phyloP scores from a whole-genome alignment of 2,888 invertebrate genomes.

The Nephrotoma guestfalica region DNA sequence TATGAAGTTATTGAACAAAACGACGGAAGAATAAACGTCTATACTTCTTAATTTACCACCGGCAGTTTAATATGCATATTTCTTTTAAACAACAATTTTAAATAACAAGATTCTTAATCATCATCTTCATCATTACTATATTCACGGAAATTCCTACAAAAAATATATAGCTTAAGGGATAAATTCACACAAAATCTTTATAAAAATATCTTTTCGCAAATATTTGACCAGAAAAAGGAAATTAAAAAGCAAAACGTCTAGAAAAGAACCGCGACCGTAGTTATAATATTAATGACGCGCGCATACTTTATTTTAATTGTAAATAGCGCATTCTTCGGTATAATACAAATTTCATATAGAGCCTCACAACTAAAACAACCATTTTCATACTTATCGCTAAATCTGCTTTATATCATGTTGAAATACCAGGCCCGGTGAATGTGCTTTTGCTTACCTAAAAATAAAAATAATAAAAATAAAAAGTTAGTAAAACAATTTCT shows the following conservation, averaged over 20 bases:
- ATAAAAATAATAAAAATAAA: neutral
- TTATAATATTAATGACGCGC: neutral
- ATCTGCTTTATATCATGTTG: neutral
- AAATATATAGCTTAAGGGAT: neutral
- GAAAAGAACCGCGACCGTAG: neutral
- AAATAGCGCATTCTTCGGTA: neutral
- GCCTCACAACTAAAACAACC: neutral
- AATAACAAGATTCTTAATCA: neutral
- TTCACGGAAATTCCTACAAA: neutral
- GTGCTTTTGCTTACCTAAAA: neutral
- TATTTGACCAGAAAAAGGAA: neutral
- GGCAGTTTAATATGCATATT: neutral
- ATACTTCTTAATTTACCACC: neutral
- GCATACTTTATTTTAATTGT: neutral
- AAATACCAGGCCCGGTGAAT: neutral
- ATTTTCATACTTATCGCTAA: neutral
- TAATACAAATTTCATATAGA: neutral
- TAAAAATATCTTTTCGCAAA: neutral
- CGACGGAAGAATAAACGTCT: neutral
- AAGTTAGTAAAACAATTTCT: neutral
- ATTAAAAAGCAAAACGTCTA: neutral
- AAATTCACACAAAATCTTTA: neutral
- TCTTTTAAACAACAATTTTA: neutral
- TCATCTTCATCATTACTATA: neutral
- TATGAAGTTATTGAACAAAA: neutral